Conservation (phyloP, 2,888 invertebrate species). For the Eupithecia centaureata region DNA sequence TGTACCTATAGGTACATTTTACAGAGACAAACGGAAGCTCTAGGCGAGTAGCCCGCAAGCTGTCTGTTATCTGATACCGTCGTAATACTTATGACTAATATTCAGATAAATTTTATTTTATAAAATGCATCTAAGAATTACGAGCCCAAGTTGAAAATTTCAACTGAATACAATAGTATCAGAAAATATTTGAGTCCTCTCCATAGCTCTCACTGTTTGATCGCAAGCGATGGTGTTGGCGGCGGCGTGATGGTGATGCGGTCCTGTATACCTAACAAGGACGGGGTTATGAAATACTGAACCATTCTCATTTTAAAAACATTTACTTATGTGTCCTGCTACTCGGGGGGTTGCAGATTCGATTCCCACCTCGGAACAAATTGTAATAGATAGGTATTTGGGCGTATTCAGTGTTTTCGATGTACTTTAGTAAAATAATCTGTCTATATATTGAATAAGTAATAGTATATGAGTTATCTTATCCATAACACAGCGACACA, state of each 20-base stretch:
- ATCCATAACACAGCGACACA: background rate
- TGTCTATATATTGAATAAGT: too few relatives aligned
- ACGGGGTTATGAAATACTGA: slow-evolving; percentile 27
- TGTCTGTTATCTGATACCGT: too few relatives aligned
- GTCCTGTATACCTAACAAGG: slow-evolving; percentile 39
- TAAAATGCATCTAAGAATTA: too few relatives aligned
- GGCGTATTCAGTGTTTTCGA: background rate
- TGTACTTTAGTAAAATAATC: too few relatives aligned
- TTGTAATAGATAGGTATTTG: background rate
- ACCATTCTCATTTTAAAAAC: slow-evolving; percentile 24
- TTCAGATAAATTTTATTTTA: too few relatives aligned
- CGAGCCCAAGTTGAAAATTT: background rate
- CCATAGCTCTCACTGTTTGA: slow-evolving; percentile 29
- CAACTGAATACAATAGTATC: background rate
- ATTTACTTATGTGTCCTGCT: background rate
- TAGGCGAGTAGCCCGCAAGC: too few relatives aligned
- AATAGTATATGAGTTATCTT: too few relatives aligned
- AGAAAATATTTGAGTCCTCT: slow-evolving; percentile 18
- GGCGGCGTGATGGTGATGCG: slow-evolving; percentile 44
- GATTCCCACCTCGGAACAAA: background rate
- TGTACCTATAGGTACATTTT: too few relatives aligned
- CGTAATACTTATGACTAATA: too few relatives aligned
- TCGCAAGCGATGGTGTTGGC: slow-evolving; percentile 33
- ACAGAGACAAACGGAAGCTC: too few relatives aligned
- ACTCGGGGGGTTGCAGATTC: too few relatives aligned